Evolutionary conservation across 2,888 invertebrate genomes (phyloP).

Genomic region (Nezara viridula): DNA sequence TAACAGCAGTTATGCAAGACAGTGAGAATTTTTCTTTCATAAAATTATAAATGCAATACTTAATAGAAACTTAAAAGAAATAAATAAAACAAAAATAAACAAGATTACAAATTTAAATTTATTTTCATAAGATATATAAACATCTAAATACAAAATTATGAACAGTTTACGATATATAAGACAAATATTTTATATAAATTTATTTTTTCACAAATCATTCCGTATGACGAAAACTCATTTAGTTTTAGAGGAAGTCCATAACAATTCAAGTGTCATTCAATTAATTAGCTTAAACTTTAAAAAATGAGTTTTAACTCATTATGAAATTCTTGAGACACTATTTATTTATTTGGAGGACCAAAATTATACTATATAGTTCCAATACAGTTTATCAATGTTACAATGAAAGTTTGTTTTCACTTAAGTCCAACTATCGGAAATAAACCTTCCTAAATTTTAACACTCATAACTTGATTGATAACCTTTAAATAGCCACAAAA

Average conservation of each 20-base stretch:
- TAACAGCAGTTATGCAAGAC: neutral
- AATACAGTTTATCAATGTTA: neutral
- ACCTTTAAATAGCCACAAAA: neutral
- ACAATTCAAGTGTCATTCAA: neutral
- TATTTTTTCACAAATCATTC: conserved; percentile 11
- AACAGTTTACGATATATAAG: conserved; percentile 35
- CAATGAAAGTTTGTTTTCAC: neutral
- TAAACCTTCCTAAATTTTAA: neutral
- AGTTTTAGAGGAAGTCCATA: neutral
- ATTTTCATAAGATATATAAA: conserved; percentile 35
- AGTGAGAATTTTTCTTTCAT: neutral
- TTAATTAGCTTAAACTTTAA: neutral
- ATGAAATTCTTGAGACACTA: neutral
- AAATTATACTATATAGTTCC: neutral
- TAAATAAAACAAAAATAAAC: conserved; percentile 28
- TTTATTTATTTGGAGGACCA: neutral
- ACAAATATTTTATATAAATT: conserved; percentile 19
- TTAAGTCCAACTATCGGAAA: neutral
- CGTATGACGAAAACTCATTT: neutral
- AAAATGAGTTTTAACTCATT: neutral
- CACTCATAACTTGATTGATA: neutral
- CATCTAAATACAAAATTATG: conserved; percentile 42
- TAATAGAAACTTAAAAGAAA: neutral
- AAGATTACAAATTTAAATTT: conserved; percentile 12
- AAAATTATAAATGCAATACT: neutral